Evolutionary conservation across 2,797 vertebrate genomes (phyloP).

Genomic region (Merluccius polli): DNA sequence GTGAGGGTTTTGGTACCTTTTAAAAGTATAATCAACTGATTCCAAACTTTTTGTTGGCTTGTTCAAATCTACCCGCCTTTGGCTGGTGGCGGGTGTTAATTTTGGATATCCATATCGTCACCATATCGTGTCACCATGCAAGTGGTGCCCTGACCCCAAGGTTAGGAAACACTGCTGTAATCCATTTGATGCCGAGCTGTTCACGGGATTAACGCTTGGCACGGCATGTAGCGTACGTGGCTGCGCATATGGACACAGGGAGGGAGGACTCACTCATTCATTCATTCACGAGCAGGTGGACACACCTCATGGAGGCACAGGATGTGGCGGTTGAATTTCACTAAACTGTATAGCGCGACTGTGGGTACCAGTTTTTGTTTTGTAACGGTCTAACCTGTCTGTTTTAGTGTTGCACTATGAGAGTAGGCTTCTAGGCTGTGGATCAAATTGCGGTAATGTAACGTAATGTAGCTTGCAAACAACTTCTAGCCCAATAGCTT

Average conservation of each 20-base stretch:
- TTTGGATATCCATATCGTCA: too few species aligned
- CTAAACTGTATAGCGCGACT: conserved; percentile 52
- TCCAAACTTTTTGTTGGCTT: background rate
- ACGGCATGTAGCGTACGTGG: conserved; percentile 47
- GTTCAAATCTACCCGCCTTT: too few species aligned
- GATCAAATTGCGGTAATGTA: background rate
- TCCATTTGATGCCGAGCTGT: conserved; percentile 57
- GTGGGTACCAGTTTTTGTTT: conserved; percentile 41
- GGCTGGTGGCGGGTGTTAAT: too few species aligned
- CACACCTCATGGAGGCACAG: conserved; percentile 23
- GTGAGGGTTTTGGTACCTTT: too few species aligned
- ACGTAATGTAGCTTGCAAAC: background rate
- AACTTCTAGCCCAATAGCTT: background rate
- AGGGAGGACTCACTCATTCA: conserved; percentile 38
- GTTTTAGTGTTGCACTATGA: background rate
- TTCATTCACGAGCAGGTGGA: conserved; percentile 5
- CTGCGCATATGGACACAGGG: conserved; percentile 43
- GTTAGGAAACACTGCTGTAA: conserved; percentile 55
- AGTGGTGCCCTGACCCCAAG: background rate
- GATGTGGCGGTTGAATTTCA: conserved; percentile 61
- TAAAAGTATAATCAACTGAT: background rate
- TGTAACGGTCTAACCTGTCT: background rate
- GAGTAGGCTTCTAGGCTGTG: background rate
- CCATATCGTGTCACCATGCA: background rate
- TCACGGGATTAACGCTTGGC: conserved; percentile 58